phyloP scores from a whole-genome alignment of 2,888 invertebrate species.

The Oscheius sp. region DNA sequence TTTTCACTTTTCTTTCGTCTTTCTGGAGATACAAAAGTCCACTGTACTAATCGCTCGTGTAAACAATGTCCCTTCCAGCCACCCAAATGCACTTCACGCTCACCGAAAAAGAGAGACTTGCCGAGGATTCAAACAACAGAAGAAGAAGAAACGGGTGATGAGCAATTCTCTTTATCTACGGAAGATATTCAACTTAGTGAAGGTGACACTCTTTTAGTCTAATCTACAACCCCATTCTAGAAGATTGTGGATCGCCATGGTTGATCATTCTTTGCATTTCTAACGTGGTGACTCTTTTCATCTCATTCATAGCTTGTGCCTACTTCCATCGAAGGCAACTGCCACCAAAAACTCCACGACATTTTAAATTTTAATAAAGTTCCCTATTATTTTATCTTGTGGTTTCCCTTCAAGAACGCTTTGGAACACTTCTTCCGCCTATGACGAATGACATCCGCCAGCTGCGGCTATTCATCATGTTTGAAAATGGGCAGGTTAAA shows the following conservation, averaged over 20 bases:
- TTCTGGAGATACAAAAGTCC: background rate
- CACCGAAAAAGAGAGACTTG: constrained; percentile 26
- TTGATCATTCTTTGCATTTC: constrained; percentile 32
- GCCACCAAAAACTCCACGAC: constrained; percentile 22
- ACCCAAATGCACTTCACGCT: constrained; percentile 17
- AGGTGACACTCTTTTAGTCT: too few relatives aligned
- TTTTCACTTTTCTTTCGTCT: background rate
- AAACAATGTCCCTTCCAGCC: constrained; percentile 26
- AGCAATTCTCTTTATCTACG: constrained; percentile 6
- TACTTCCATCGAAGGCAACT: constrained; percentile 4
- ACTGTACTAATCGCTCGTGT: constrained; percentile 3
- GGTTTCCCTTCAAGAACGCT: constrained; percentile 4
- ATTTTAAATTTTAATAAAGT: constrained; percentile 35
- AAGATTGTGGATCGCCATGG: constrained; percentile 29
- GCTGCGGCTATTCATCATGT: constrained; percentile 30
- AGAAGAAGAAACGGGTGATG: background rate
- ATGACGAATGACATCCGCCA: constrained; percentile 34
- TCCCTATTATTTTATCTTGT: background rate
- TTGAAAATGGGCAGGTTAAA: constrained; percentile 31
- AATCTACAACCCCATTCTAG: constrained; percentile 6
- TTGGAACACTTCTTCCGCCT: constrained; percentile 21
- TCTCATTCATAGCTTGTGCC: constrained; percentile 24
- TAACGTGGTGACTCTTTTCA: constrained; percentile 15
- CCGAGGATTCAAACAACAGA: constrained; percentile 7
- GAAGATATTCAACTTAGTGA: constrained; percentile 17